Percentiles rank a stretch among this genome's conserved stretches.
Evolutionary conservation across 64 coral and sea anemone genomes (phyloP).

Genomic region (Montipora sp.): DNA sequence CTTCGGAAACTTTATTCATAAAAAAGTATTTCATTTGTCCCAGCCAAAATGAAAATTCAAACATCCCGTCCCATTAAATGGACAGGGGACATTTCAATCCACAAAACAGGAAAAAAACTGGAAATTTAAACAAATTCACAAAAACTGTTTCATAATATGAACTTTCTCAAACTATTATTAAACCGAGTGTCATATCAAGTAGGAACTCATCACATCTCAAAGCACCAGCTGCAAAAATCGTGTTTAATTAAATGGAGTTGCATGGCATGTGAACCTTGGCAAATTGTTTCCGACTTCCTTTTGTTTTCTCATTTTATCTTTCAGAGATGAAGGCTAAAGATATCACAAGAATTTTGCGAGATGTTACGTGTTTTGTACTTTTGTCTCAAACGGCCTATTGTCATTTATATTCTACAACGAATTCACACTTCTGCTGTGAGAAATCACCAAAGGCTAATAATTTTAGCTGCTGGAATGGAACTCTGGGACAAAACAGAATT

Average conservation of each 20-base stretch:
- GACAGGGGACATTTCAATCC: too few relatives aligned
- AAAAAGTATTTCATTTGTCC: too few relatives aligned
- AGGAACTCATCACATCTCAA: too few relatives aligned
- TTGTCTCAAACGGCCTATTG: background rate
- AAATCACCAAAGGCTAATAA: slow-evolving; percentile 1
- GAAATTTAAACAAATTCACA: too few relatives aligned
- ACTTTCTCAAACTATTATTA: too few relatives aligned
- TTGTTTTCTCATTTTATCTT: slow-evolving; percentile 22
- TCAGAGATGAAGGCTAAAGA: slow-evolving; percentile 24
- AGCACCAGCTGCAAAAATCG: background rate
- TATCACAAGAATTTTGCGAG: background rate
- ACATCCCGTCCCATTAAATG: too few relatives aligned
- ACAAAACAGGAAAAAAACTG: too few relatives aligned
- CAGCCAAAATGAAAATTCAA: too few relatives aligned
- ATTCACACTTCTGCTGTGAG: slow-evolving; percentile 20
- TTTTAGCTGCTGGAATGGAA: slow-evolving; percentile 45
- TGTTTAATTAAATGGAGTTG: slow-evolving; percentile 9
- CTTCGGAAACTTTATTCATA: too few relatives aligned
- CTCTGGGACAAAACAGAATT: background rate
- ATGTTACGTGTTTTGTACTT: background rate
- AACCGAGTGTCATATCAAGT: too few relatives aligned
- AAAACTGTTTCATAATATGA: too few relatives aligned
- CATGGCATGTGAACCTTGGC: slow-evolving; percentile 2
- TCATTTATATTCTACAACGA: background rate
- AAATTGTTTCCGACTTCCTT: background rate